A percentile compares a stretch with the other conserved stretches of the same genome.
Conservation (phyloP, 2,113 vertebrate genomes). For the Eretmochelys imbricata region DNA sequence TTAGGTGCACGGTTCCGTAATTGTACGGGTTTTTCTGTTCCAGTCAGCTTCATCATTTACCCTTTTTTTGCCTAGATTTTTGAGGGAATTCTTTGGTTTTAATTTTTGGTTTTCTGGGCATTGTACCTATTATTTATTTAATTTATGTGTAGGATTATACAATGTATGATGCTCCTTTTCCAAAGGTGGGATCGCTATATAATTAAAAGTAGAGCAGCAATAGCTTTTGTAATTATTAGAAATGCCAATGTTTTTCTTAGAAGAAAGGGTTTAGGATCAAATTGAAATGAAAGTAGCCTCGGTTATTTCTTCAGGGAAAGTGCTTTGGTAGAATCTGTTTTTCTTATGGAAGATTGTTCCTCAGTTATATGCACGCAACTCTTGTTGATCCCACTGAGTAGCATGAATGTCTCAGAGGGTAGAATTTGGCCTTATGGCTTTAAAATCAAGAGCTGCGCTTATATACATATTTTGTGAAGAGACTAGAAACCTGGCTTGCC, state of each 20-base stretch:
- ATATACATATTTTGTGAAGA: neutral
- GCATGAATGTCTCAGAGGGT: neutral
- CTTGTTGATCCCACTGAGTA: neutral
- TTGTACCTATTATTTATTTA: neutral
- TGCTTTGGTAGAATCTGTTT: neutral
- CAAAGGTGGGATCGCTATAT: neutral
- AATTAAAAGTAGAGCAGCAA: neutral
- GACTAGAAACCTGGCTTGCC: neutral
- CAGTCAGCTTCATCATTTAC: neutral
- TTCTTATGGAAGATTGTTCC: neutral
- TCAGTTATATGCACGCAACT: neutral
- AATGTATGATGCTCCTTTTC: neutral
- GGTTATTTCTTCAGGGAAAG: neutral
- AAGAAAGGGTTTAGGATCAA: neutral
- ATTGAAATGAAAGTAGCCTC: neutral
- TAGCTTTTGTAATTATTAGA: neutral
- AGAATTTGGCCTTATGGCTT: neutral
- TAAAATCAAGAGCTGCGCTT: neutral
- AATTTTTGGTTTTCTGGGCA: neutral
- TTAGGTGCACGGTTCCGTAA: fast-evolving
- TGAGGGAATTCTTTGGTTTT: neutral
- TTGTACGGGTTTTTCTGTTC: neutral
- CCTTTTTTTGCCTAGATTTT: neutral
- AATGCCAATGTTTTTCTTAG: neutral
- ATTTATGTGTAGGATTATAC: neutral